A percentile compares a stretch with the other conserved stretches of the same genome.
Evolutionary conservation across 92 coral and sea anemone genomes (phyloP).

Genomic region (Palythoa heliodiscus): DNA sequence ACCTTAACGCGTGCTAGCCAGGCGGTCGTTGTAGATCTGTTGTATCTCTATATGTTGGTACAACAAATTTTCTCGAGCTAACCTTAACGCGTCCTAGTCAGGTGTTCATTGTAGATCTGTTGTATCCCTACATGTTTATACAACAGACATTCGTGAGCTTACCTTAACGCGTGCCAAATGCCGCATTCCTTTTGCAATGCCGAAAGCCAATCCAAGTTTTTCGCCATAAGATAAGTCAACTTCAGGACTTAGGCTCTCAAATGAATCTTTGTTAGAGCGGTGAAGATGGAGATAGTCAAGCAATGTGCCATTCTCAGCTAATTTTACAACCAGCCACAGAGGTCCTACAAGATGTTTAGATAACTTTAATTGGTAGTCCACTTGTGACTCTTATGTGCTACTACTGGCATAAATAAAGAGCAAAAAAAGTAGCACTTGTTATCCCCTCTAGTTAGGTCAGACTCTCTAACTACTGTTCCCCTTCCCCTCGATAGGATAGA

Average conservation of each 20-base stretch:
- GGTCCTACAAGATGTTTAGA: constrained; percentile 3
- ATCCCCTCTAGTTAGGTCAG: not conserved
- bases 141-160: not conserved
- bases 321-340: constrained; percentile 28
- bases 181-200: constrained; percentile 37
- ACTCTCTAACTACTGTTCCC: too few species aligned
- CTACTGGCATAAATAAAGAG: not conserved
- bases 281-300: constrained; percentile 32
- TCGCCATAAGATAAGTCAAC: constrained; percentile 19
- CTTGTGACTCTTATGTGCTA: not conserved
- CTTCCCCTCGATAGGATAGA: too few species aligned
- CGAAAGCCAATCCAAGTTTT: constrained; percentile 24
- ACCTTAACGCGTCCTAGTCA: constrained; percentile 28
- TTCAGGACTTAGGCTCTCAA: constrained; percentile 4
- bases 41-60: not conserved
- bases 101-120: not conserved
- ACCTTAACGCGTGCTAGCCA: constrained; percentile 15
- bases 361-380: not conserved
- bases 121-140: not conserved
- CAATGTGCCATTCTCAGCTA: constrained; percentile 32
- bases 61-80: not conserved
- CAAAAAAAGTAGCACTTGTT: not conserved
- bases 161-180: constrained; percentile 36
- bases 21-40: not conserved
- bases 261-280: constrained; percentile 3